A percentile compares a stretch with the other conserved stretches of the same genome.
Conservation (phyloP, 37 sponge, comb jelly and placozoan species). For the Amphimedon queenslandica region DNA sequence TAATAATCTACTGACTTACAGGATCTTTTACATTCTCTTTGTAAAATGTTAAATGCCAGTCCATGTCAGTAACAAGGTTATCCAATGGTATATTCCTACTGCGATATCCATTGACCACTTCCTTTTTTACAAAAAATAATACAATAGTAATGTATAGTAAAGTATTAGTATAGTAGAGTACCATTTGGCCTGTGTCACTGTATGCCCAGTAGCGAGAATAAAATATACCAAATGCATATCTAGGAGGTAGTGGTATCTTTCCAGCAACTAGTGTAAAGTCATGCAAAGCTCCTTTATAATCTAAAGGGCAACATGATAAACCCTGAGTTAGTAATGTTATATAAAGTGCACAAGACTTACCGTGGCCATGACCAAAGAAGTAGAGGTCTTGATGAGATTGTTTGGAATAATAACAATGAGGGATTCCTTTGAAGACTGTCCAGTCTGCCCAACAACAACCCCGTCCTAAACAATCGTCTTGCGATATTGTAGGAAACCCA, state of each 20-base stretch:
- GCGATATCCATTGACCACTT: constrained; percentile 44
- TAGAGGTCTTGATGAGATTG: constrained; percentile 49
- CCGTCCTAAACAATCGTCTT: constrained; percentile 52
- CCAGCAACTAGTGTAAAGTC: constrained; percentile 70
- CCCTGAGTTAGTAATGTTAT: neutral
- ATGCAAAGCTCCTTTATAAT: constrained; percentile 58
- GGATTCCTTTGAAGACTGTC: neutral
- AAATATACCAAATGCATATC: constrained; percentile 75
- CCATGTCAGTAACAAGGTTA: constrained; percentile 75
- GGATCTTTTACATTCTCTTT: constrained; percentile 60
- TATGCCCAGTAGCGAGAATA: constrained; percentile 82
- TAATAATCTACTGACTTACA: constrained; percentile 11
- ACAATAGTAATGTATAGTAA: too few species aligned
- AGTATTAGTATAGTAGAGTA: too few species aligned
- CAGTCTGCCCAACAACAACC: constrained; percentile 55
- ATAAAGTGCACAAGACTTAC: constrained; percentile 14
- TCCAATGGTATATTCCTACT: constrained; percentile 57
- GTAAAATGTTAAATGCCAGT: constrained; percentile 83
- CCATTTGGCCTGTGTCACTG: constrained; percentile 62
- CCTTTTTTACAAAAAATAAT: too few species aligned
- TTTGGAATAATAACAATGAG: constrained; percentile 43
- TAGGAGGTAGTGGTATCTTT: constrained; percentile 55
- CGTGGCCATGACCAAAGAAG: constrained; percentile 78
- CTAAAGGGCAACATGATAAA: constrained; percentile 4
- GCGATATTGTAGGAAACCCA: constrained; percentile 35